phyloP scores from a whole-genome alignment of 1,140 invertebrate species.

The Cyclargus thomasi region DNA sequence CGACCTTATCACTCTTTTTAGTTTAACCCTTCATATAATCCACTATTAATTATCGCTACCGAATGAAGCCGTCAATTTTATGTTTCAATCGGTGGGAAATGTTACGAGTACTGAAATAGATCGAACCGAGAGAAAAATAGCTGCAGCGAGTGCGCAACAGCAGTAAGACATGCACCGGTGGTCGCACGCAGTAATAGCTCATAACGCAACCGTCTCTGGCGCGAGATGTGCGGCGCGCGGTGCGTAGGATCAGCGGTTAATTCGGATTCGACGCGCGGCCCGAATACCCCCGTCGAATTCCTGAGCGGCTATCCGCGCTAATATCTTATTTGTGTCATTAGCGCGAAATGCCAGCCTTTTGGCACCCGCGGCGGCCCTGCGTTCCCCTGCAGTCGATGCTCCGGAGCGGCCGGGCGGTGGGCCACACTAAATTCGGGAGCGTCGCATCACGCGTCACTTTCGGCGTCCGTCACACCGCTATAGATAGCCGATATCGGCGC shows the following conservation, averaged over 20 bases:
- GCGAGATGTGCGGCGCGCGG: background rate
- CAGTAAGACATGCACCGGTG: background rate
- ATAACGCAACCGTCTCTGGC: background rate
- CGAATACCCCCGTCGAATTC: constrained; percentile 52
- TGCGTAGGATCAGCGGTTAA: constrained; percentile 38
- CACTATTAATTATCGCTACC: background rate
- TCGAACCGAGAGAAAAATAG: background rate
- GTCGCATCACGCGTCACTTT: constrained; percentile 71
- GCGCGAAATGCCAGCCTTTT: constrained; percentile 71
- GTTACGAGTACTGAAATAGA: background rate
- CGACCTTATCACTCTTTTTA: constrained; percentile 38
- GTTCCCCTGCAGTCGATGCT: constrained; percentile 62
- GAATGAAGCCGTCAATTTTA: background rate
- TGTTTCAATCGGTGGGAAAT: too few relatives aligned
- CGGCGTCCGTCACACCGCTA: constrained; percentile 67
- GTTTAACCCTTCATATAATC: background rate
- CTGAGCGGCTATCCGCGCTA: constrained; percentile 61
- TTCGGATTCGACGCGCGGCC: constrained; percentile 51
- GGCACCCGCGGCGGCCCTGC: constrained; percentile 52
- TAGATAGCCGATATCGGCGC: constrained; percentile 36
- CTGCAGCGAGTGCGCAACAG: background rate
- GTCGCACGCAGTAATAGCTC: background rate
- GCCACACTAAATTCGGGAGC: constrained; percentile 62
- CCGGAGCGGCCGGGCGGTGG: constrained; percentile 40
- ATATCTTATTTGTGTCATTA: constrained; percentile 74